These are phyloP conservation scores for Caradrina clavipalpis DNA, from an alignment of 2,888 invertebrate genomes.

Conservation along the genomic window DNA sequence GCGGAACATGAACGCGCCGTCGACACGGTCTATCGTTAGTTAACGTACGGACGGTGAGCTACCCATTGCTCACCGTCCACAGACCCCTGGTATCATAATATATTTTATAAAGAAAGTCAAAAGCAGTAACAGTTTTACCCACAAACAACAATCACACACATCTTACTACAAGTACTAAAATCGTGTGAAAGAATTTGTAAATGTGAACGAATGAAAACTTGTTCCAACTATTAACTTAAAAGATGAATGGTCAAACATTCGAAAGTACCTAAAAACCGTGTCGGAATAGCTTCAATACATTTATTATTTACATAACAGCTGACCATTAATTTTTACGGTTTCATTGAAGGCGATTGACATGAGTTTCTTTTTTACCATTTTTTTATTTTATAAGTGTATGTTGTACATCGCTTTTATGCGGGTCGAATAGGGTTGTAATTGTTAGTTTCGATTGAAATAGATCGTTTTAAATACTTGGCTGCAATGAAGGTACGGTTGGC, in stretches of 20 bases:
- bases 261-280: slow-evolving; percentile 64
- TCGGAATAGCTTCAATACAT: slow-evolving; percentile 52
- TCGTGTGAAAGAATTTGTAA: slow-evolving; percentile 32
- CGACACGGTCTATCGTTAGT: too few species aligned
- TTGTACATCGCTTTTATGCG: slow-evolving; percentile 19
- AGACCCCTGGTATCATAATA: too few species aligned
- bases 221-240: slow-evolving; percentile 53
- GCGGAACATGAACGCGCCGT: too few species aligned
- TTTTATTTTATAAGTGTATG: slow-evolving; percentile 17
- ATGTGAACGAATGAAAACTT: slow-evolving; percentile 21
- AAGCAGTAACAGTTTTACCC: not conserved
- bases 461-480: slow-evolving; percentile 4
- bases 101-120: too few species aligned
- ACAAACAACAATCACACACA: not conserved
- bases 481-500: too few species aligned
- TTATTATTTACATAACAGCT: slow-evolving; percentile 66
- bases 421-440: not conserved
- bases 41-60: too few species aligned
- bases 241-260: slow-evolving; percentile 61
- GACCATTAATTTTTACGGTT: slow-evolving; percentile 49
- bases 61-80: too few species aligned
- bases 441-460: not conserved
- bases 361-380: slow-evolving; percentile 23
- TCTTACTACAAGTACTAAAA: not conserved
- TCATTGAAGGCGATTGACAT: slow-evolving; percentile 34